These are phyloP conservation scores for Psilanteris sp. DNA, from an alignment of 1,140 invertebrate species.

Conservation along the genomic window DNA sequence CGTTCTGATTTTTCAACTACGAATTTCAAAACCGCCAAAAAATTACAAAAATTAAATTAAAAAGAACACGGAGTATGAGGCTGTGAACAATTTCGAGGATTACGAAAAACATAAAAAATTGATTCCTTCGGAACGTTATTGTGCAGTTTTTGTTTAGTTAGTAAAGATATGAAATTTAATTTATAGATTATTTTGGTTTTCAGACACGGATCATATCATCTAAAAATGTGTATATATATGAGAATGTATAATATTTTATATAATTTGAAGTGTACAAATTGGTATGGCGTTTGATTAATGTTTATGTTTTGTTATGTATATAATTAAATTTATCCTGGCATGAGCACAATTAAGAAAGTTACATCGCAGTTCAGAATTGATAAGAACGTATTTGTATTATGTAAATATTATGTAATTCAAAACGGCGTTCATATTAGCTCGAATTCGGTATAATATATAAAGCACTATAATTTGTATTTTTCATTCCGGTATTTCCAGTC, in stretches of 20 bases:
- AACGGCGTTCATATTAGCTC: no score
- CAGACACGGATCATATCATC: background rate
- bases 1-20: conserved; percentile 1
- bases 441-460: no score
- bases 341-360: conserved; percentile 9
- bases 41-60: no score
- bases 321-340: conserved; percentile 4
- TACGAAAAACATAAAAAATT: conserved; percentile 4
- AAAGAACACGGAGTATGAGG: conserved; percentile 42
- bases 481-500: no score
- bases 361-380: background rate
- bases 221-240: conserved; percentile 9
- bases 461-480: no score
- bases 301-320: no score
- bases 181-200: conserved; percentile 1
- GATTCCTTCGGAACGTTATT: background rate
- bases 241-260: conserved; percentile 14
- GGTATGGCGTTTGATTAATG: no score
- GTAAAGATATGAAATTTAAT: background rate
- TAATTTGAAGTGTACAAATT: conserved; percentile 22
- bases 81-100: conserved; percentile 61
- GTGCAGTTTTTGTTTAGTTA: background rate
- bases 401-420: conserved; percentile 11
- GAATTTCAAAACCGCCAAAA: conserved; percentile 8
- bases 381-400: background rate